Conservation (phyloP, 2,113 vertebrate species). For the Cisticola juncidis region DNA sequence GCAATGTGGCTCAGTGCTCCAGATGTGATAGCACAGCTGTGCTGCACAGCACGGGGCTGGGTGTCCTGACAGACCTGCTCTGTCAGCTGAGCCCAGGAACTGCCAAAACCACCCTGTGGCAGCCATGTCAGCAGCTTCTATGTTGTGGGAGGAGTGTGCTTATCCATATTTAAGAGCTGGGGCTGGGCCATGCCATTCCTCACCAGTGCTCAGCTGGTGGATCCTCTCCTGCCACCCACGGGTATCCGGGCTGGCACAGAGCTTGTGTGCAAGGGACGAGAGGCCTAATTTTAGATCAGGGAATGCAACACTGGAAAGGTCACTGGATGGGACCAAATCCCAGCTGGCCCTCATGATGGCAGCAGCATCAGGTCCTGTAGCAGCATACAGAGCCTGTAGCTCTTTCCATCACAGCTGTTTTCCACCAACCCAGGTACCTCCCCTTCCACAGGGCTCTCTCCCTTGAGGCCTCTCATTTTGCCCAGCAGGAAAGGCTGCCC, state of each 20-base stretch:
- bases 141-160: not conserved
- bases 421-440: not conserved
- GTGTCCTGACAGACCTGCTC: not conserved
- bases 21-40: not conserved
- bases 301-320: not conserved
- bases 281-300: constrained; percentile 18
- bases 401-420: not conserved
- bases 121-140: accelerated
- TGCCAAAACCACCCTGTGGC: not conserved
- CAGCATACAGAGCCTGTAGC: too few species aligned
- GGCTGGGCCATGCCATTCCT: not conserved
- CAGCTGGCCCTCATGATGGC: not conserved
- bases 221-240: accelerated
- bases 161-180: not conserved
- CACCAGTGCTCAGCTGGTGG: not conserved
- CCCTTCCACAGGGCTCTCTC: not conserved
- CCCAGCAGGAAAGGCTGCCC: not conserved
- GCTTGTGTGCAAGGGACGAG: not conserved
- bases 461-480: not conserved
- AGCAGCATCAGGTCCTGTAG: not conserved
- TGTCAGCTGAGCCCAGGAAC: not conserved
- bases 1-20: not conserved
- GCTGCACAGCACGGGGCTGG: not conserved
- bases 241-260: not conserved
- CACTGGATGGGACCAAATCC: not conserved